Evolutionary conservation across 2,113 vertebrate genomes (phyloP).

Genomic region (Triplophysa rosa): DNA sequence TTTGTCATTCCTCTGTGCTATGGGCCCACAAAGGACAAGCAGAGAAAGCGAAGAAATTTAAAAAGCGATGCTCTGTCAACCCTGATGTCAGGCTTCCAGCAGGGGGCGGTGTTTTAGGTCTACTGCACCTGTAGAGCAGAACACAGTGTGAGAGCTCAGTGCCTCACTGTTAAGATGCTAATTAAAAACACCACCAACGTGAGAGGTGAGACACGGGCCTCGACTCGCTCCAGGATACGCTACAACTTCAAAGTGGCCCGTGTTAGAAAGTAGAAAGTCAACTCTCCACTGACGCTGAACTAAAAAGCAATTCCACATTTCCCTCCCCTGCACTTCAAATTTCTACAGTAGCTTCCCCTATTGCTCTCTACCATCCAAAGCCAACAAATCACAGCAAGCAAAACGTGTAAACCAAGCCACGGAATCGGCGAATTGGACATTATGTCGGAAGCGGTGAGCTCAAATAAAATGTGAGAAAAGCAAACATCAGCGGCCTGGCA

Average conservation of each 20-base stretch:
- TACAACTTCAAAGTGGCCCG: conserved; percentile 49
- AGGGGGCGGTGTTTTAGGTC: conserved; percentile 65
- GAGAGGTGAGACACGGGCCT: conserved; percentile 54
- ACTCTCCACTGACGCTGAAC: conserved; percentile 60
- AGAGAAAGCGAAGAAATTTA: not conserved
- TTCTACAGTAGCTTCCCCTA: conserved; percentile 11
- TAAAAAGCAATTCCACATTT: conserved; percentile 50
- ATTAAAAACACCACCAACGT: conserved; percentile 65
- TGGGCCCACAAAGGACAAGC: not conserved
- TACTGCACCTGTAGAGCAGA: conserved; percentile 47
- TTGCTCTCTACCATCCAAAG: conserved; percentile 26
- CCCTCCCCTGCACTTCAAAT: conserved; percentile 36
- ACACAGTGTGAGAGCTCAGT: conserved; percentile 39
- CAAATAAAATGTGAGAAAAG: conserved; percentile 16
- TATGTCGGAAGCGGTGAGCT: conserved; percentile 29
- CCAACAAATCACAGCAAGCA: conserved; percentile 10
- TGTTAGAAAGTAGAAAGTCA: conserved; percentile 47
- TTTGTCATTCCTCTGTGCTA: no score
- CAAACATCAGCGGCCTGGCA: conserved; percentile 12
- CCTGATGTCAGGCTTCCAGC: conserved; percentile 54
- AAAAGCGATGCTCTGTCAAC: not conserved
- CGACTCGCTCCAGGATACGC: conserved; percentile 53
- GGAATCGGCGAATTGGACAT: conserved; percentile 29
- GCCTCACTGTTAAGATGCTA: conserved; percentile 59
- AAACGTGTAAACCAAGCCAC: conserved; percentile 7